Conservation (phyloP, 2,797 vertebrate species). For the Acipenser transmontanus region DNA sequence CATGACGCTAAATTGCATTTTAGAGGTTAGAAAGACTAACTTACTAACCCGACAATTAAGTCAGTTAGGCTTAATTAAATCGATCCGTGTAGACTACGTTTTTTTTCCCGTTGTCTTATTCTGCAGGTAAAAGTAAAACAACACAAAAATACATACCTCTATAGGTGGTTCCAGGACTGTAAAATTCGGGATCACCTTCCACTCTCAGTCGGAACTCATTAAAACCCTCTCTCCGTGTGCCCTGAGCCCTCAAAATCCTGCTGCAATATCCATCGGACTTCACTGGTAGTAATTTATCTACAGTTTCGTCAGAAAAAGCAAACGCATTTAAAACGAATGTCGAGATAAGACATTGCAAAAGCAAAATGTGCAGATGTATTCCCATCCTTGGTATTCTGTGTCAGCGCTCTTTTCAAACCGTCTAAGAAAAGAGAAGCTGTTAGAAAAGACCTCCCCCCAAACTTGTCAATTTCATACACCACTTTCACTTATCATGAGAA, state of each 20-base stretch:
- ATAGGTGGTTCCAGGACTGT: constrained; percentile 91
- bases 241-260: constrained; percentile 82
- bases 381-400: constrained; percentile 49
- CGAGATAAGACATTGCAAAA: constrained; percentile 65
- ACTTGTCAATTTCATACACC: constrained; percentile 38
- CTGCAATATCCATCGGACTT: constrained; percentile 90
- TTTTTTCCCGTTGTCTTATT: too few species aligned
- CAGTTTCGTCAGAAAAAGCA: constrained; percentile 81
- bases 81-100: too few species aligned
- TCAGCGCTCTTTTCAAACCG: constrained; percentile 35
- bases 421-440: constrained; percentile 13
- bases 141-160: constrained; percentile 65
- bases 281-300: constrained; percentile 61
- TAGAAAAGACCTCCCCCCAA: constrained; percentile 20
- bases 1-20: too few species aligned
- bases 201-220: constrained; percentile 90
- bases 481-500: constrained; percentile 20
- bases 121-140: too few species aligned
- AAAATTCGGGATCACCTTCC: constrained; percentile 89
- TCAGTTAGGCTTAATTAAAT: too few species aligned
- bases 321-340: constrained; percentile 55
- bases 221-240: constrained; percentile 75
- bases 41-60: too few species aligned
- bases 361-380: constrained; percentile 44
- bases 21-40: too few species aligned